Percentiles rank a stretch among this genome's conserved stretches.
phyloP scores from a whole-genome alignment of 2,113 vertebrate species.

The Rhynchopsitta pachyrhyncha region DNA sequence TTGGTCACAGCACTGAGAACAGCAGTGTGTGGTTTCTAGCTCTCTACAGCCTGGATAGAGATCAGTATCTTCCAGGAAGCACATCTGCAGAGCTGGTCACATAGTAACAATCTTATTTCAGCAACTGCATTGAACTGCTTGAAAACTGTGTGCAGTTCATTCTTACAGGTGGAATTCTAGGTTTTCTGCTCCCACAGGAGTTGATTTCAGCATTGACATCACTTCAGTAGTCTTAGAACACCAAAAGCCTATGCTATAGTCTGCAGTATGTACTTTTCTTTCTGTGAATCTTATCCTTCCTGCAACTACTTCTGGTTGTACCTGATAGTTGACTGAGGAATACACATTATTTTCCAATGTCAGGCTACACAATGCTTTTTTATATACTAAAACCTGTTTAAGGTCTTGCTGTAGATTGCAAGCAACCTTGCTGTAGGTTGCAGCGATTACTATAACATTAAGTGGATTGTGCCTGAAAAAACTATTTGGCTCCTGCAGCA shows the following conservation, averaged over 20 bases:
- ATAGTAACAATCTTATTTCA: background rate
- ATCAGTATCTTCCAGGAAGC: background rate
- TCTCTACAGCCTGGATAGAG: background rate
- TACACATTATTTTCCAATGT: background rate
- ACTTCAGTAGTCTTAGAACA: background rate
- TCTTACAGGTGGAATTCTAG: background rate
- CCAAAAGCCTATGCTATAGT: background rate
- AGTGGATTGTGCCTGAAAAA: background rate
- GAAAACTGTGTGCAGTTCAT: background rate
- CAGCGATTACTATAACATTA: background rate
- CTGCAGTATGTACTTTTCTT: background rate
- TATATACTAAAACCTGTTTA: background rate
- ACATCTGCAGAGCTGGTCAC: background rate
- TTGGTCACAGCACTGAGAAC: background rate
- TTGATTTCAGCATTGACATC: background rate
- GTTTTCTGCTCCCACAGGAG: background rate
- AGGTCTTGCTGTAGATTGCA: background rate
- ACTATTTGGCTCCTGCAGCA: background rate
- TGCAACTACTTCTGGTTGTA: background rate
- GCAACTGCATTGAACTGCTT: background rate
- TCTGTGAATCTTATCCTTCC: background rate
- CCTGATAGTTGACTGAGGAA: background rate
- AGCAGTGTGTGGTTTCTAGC: rapidly evolving
- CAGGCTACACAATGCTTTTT: background rate
- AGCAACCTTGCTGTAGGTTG: background rate